A percentile compares a stretch with the other conserved stretches of the same genome.
These are phyloP conservation scores for Drosophila imparisetae DNA, from an alignment of 2,888 invertebrate genomes.

Conservation along the genomic window DNA sequence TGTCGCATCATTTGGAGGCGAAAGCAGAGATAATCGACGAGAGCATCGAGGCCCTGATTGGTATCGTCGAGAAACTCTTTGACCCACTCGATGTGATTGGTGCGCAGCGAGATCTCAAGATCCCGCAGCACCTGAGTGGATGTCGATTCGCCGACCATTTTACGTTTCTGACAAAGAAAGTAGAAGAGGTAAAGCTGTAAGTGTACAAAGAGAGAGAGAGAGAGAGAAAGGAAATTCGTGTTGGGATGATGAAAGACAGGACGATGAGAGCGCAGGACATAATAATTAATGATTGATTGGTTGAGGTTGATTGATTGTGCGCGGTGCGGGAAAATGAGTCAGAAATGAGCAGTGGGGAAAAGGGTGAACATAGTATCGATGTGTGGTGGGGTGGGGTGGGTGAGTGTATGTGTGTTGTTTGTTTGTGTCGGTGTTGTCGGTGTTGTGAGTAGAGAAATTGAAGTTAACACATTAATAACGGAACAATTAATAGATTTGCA, in stretches of 20 bases:
- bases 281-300: constrained; percentile 29
- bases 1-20: constrained; percentile 97
- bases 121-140: constrained; percentile 99
- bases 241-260: constrained; percentile 31
- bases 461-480: constrained; percentile 78
- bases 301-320: constrained; percentile 24
- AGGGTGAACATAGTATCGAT: constrained; percentile 27
- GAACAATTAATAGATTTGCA: constrained; percentile 56
- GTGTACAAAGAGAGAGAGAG: constrained; percentile 71
- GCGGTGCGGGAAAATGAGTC: constrained; percentile 41
- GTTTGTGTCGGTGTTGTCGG: constrained; percentile 57
- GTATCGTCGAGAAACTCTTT: constrained; percentile 98
- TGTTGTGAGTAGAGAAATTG: constrained; percentile 80
- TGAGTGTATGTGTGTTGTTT: constrained; percentile 40
- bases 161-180: constrained; percentile 93
- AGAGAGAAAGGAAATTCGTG: constrained; percentile 22
- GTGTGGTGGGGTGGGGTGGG: constrained; percentile 3
- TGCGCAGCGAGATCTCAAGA: constrained; percentile 98
- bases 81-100: constrained; percentile 99
- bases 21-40: constrained; percentile 98
- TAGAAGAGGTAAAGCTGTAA: constrained; percentile 85
- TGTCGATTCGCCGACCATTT: constrained; percentile 98
- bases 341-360: constrained; percentile 14
- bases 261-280: constrained; percentile 33
- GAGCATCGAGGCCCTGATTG: constrained; percentile 97